These are phyloP conservation scores for Acrocephalus kingi DNA, from an alignment of 2,113 vertebrate species.

Conservation along the genomic window DNA sequence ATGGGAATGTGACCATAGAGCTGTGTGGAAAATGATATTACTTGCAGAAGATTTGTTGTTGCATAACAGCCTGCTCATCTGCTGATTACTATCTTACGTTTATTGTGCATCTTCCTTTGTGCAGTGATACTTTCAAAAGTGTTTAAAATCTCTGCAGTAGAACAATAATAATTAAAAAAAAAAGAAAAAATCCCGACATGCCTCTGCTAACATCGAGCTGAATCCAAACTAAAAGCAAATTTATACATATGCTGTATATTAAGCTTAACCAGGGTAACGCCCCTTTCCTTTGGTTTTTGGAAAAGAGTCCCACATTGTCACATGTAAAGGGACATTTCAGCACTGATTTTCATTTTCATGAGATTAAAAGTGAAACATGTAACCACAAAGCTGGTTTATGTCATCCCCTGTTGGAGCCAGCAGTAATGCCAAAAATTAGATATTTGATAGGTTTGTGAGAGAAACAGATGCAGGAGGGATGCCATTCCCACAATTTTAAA, in stretches of 20 bases:
- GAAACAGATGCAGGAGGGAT: slow-evolving; percentile 86
- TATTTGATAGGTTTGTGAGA: slow-evolving; percentile 91
- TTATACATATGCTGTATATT: slow-evolving; percentile 75
- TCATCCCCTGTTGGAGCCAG: slow-evolving; percentile 84
- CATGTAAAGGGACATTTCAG: slow-evolving; percentile 80
- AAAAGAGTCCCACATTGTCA: slow-evolving; percentile 77
- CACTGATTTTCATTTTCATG: slow-evolving; percentile 82
- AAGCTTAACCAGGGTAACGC: slow-evolving; percentile 71
- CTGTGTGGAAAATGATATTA: slow-evolving; percentile 62
- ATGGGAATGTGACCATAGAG: slow-evolving; percentile 43
- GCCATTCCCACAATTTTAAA: slow-evolving; percentile 89
- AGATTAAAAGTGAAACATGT: slow-evolving; percentile 87
- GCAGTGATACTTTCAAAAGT: slow-evolving; percentile 10
- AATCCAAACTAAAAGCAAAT: slow-evolving; percentile 59
- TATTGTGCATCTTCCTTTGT: slow-evolving; percentile 33
- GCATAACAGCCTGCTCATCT: slow-evolving; percentile 40
- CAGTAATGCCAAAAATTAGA: slow-evolving; percentile 87
- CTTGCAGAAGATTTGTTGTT: slow-evolving; percentile 55
- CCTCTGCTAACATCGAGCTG: slow-evolving; percentile 32
- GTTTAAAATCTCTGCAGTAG: slow-evolving; percentile 17
- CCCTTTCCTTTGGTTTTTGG: slow-evolving; percentile 75
- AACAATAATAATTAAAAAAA: not conserved
- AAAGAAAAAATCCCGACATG: slow-evolving; percentile 19
- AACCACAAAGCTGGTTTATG: slow-evolving; percentile 92
- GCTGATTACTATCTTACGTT: not conserved